Evolutionary conservation across 2,888 invertebrate species (phyloP), one percentile per base, ranked within the genome.

Genomic region (Cephus pulcher): DNA sequence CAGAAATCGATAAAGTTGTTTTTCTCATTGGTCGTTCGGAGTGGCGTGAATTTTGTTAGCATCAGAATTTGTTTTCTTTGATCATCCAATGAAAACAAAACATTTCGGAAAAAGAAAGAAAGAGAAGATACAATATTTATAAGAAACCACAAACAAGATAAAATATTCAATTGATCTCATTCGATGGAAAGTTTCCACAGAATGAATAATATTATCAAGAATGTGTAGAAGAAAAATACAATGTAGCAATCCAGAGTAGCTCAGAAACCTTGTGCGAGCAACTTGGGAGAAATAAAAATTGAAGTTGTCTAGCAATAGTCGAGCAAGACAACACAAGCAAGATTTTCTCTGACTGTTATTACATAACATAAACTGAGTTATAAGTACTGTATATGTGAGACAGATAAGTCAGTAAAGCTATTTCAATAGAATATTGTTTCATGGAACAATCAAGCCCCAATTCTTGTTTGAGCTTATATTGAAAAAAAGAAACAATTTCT

Each of bases 361-460:
- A 79, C 77, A 76, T 78, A 76, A 77, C 37, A 33, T 76, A 78
- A 70, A 77, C 68, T 34, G 37, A 73, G 32, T n/a, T 69, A 70
- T 74, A 74, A 77, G 69, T 74, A 76, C 74, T 79, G 74, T 79
- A 76, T 74, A 76, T 34, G 34, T 75, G 75, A 70, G 76, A 70
- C 56, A 69, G 32, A 70, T 75, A 75, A 71, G 71, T 33, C 70
- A 74, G 34, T 40, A 74, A 76, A 74, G 74, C 34, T 79, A 79
- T 15, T 74, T 30, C 68, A 56, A 79, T 76, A 76, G 76, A 79
- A 40, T 56, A 70, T 34, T 74, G 69, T 35, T 34, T 40, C 32
- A 74, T 37, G 23, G 23, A 23, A 23, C 56, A 56, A 23, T 23
- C 56, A 23, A 56, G 56, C 23, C 56, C 2, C 9, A 9, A 23